Percentiles rank a stretch among this genome's conserved stretches.
These are phyloP conservation scores for Pemphigus obesinymphae DNA, from an alignment of 1,140 invertebrate species.

Conservation along the genomic window DNA sequence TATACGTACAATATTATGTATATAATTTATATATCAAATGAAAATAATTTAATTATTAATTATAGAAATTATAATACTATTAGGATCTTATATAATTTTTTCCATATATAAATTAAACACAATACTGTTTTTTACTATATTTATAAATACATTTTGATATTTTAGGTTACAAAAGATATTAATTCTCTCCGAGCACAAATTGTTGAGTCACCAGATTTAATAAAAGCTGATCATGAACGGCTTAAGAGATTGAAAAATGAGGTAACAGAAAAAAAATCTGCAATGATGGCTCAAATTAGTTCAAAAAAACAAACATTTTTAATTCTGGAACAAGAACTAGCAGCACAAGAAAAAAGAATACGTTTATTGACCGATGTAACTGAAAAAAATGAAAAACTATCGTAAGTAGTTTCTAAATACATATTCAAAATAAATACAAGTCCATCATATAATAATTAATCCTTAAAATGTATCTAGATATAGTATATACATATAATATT, in stretches of 20 bases:
- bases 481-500: too few species aligned
- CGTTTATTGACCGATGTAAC: slow-evolving; percentile 13
- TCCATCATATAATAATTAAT: too few species aligned
- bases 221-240: slow-evolving; percentile 26
- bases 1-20: too few species aligned
- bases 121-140: too few species aligned
- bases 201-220: slow-evolving; percentile 25
- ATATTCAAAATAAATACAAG: too few species aligned
- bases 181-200: slow-evolving; percentile 12
- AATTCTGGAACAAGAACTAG: slow-evolving; percentile 29
- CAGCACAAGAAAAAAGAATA: slow-evolving; percentile 22
- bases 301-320: slow-evolving; percentile 29
- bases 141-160: background rate
- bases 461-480: too few species aligned
- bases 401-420: too few species aligned
- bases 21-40: too few species aligned
- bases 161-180: slow-evolving; percentile 21
- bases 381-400: slow-evolving; percentile 20
- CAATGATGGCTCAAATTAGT: slow-evolving; percentile 23
- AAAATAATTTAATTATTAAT: too few species aligned
- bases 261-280: slow-evolving; percentile 19
- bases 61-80: too few species aligned
- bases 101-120: too few species aligned
- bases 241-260: slow-evolving; percentile 20
- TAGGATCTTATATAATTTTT: too few species aligned